Base-by-base conservation (phyloP, 2,113 vertebrate genomes). In the Machaerirhynchus nigripectus region DNA sequence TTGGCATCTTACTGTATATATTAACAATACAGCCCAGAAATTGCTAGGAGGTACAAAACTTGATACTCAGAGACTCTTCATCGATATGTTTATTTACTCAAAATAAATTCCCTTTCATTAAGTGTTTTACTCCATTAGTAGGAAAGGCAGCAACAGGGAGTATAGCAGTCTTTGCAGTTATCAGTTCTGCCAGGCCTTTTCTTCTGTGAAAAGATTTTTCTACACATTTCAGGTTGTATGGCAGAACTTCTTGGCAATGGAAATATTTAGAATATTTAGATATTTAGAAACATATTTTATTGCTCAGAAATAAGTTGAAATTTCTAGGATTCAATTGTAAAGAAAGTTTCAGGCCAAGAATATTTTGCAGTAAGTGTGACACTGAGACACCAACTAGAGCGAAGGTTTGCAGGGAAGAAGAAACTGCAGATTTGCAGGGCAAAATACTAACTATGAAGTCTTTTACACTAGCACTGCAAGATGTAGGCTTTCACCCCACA, bases 111-210 rank as follows among this genome's bases (percentile, higher is more conserved):
- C 4, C 3, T 76, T 87, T 85, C 65, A 33, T 59, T 27, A 18
- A 50, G 47, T 47, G 11, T 31, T 68, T 39, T 77, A 22, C 5
- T 63, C 35, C 7, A 35, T 76, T 57, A 35, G 35, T 33, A 44
- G 33, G n/a, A 83, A 85, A 65, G 23, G 6, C 14, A 53, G 39
- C 12, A 76, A 53, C 0, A 0, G 24, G 22, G 5, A 80, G 1
- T 7, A 23, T 22, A 53, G 22, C 0, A 3, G 26, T 23, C 27
- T 55, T 57, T 49, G 63, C 19, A 77, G 18, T n/a, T 83, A 27
- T 11, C 24, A 15, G 19, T 53, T 92, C 13, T 79, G 35, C 11
- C 53, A 31, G 8, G 4, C 24, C 20, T 18, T 85, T 52, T 40
- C 13, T 52, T 47, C 28, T n/a, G 13, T n/a, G 26, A 42, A 33